Base-by-base conservation (phyloP, 2,113 vertebrate species). In the Phycodurus eques region DNA sequence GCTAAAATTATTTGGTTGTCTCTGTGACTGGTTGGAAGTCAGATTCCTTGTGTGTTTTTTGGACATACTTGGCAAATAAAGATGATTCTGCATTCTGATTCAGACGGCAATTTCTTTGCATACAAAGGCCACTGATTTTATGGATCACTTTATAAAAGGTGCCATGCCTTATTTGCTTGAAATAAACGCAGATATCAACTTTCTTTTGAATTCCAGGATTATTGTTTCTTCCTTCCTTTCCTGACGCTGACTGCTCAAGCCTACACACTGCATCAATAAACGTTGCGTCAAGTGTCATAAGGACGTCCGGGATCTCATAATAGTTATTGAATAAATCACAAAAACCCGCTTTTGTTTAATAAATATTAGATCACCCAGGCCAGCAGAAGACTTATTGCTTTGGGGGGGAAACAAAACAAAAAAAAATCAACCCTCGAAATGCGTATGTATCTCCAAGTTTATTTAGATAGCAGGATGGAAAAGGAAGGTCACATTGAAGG, bases 391-490 rank as follows among this genome's bases (percentile, higher is more conserved):
- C 43, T 46, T 46, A 46, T 66, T 66, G 43, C 66, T 39, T 20
- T 67, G 65, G 65, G 14, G 54, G 20, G 9, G n/a, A n/a, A n/a
- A n/a, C n/a, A n/a, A n/a, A 14, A n/a, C 8, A 19, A 39, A 39
- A 33, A 66, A 47, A 33, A 17, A 51, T 53, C 63, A 27, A 66
- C 60, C 22, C 53, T 71, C 73, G 61, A 84, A 72, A 51, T 67
- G 47, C 31, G 31, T 56, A 27, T 27, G 20, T 60, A 66, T 78
- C 64, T n/a, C 31, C 72, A 43, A 9, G 9, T 47, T 70, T 54
- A 66, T 66, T 70, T 75, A 70, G 47, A 77, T 59, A 57, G 46
- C 33, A 44, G 33, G 73, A 75, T n/a, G 75, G 51, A 77, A 75
- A 49, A 74, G 74, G 44, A 77, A 72, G 65, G 35, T 72, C 17